Conservation (phyloP, 2,113 vertebrate species). For the Lasiurus borealis region DNA sequence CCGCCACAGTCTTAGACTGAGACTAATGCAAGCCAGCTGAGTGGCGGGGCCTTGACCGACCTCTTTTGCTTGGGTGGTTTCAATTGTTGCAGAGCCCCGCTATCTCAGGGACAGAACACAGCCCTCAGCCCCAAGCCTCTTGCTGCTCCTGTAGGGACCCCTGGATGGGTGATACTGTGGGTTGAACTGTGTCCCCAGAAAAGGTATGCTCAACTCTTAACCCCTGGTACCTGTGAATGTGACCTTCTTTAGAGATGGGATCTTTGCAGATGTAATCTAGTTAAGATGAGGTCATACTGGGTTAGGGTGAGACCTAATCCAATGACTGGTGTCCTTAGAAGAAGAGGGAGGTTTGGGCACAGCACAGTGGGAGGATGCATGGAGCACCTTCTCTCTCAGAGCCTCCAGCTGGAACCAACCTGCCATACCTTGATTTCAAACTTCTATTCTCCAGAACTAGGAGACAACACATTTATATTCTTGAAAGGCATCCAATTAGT, state of each 20-base stretch:
- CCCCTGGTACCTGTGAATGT: background rate
- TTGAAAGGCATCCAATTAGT: no score
- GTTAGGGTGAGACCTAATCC: background rate
- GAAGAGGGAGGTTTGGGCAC: background rate
- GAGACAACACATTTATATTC: fast-evolving
- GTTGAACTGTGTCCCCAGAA: background rate
- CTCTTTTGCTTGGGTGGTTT: constrained; percentile 82
- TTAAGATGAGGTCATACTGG: background rate
- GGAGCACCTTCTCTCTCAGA: fast-evolving
- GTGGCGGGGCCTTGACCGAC: constrained; percentile 72
- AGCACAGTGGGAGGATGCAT: background rate
- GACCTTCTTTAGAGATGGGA: background rate
- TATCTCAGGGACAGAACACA: constrained; percentile 65
- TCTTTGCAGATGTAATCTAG: background rate
- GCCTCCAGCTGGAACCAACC: background rate
- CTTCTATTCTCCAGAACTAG: background rate
- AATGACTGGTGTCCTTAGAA: background rate
- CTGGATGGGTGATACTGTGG: background rate
- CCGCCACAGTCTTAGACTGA: constrained; percentile 83
- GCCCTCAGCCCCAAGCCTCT: background rate
- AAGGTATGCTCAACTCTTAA: background rate
- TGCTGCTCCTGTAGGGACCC: background rate
- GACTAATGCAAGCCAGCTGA: constrained; percentile 90
- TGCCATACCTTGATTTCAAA: background rate
- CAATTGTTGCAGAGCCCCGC: constrained; percentile 79